phyloP scores from a whole-genome alignment of 2,797 vertebrate genomes.

The Clarias laeviceps region DNA sequence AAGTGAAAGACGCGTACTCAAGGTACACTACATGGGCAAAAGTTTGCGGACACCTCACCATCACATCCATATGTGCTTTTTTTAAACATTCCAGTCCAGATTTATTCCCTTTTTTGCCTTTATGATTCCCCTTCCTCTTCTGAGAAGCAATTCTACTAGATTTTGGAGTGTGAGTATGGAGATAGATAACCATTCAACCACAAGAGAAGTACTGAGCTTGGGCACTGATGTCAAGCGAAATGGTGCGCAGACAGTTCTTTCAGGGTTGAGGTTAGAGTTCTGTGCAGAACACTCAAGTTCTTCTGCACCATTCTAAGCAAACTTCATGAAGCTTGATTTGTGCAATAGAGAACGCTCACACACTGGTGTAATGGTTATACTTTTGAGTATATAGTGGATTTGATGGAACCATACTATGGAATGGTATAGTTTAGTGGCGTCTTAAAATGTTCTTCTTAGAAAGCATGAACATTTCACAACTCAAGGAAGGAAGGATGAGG shows the following conservation, averaged over 20 bases:
- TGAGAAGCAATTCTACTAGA: neutral
- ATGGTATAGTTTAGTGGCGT: neutral
- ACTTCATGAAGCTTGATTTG: neutral
- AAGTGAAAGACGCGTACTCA: neutral
- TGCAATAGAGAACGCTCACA: neutral
- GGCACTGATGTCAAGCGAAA: neutral
- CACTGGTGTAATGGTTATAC: neutral
- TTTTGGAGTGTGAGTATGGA: neutral
- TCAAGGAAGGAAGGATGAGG: neutral
- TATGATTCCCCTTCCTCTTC: neutral
- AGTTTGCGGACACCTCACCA: neutral
- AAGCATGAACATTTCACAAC: neutral
- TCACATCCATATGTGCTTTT: neutral
- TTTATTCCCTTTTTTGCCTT: neutral
- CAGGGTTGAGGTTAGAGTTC: neutral
- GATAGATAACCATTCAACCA: neutral
- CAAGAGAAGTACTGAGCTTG: neutral
- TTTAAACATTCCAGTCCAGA: neutral
- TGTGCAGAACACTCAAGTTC: neutral
- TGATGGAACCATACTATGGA: neutral
- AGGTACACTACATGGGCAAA: neutral
- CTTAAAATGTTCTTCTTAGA: neutral
- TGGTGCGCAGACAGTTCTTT: neutral
- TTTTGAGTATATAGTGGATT: neutral
- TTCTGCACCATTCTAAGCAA: neutral